Evolutionary conservation across 2,888 invertebrate species (phyloP).

Genomic region (Crocallis elinguaria): DNA sequence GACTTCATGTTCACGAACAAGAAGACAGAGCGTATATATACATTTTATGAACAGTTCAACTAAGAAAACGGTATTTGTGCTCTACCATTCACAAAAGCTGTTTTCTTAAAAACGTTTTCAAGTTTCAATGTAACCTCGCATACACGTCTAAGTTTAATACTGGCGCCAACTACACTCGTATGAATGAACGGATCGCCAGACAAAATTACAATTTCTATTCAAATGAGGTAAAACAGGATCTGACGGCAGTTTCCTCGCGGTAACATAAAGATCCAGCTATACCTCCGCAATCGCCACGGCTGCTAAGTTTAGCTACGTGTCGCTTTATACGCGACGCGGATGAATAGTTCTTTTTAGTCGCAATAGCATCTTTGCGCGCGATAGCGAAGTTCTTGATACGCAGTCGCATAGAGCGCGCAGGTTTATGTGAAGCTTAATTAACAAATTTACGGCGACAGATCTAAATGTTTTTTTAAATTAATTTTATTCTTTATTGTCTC

Average conservation of each 20-base stretch:
- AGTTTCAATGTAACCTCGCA: background rate
- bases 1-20: too few species aligned
- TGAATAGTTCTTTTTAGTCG: too few species aligned
- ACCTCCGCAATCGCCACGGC: background rate
- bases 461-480: slow-evolving; percentile 36
- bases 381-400: background rate
- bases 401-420: slow-evolving; percentile 1
- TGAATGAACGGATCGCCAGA: slow-evolving; percentile 32
- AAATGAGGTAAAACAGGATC: slow-evolving; percentile 26
- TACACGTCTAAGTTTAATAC: background rate
- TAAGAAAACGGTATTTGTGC: too few species aligned
- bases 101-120: too few species aligned
- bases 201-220: slow-evolving; percentile 24
- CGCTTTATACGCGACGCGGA: background rate
- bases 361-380: background rate
- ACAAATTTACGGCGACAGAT: slow-evolving; percentile 34
- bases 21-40: too few species aligned
- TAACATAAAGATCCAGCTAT: background rate
- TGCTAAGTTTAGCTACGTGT: background rate
- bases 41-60: too few species aligned
- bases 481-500: slow-evolving; percentile 36
- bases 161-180: slow-evolving; percentile 18
- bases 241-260: slow-evolving; percentile 11
- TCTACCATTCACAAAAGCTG: too few species aligned
- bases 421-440: slow-evolving; percentile 22